Conservation (phyloP, 2,797 vertebrate species). For the Menidia menidia region DNA sequence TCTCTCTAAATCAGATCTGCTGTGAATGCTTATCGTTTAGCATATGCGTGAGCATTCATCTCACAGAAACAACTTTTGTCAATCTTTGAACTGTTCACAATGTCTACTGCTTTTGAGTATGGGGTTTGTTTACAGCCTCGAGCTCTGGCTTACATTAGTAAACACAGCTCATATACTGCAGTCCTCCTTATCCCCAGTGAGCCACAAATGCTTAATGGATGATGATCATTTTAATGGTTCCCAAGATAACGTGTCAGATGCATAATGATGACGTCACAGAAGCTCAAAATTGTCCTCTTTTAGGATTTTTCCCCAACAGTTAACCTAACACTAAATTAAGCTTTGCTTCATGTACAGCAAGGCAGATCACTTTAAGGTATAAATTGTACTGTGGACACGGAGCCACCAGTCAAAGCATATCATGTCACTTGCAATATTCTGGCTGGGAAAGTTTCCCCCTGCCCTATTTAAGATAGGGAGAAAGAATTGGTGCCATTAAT, state of each 20-base stretch:
- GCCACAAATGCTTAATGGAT: conserved; percentile 48
- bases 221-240: conserved; percentile 59
- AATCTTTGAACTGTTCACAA: conserved; percentile 16
- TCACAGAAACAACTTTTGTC: neutral
- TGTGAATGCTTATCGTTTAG: conserved; percentile 12
- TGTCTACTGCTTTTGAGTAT: conserved; percentile 32
- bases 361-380: conserved; percentile 18
- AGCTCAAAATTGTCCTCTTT: conserved; percentile 23
- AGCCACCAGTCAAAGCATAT: conserved; percentile 45
- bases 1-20: conserved; percentile 7
- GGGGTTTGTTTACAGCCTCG: conserved; percentile 41
- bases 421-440: conserved; percentile 46
- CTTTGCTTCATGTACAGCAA: conserved; percentile 32
- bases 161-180: conserved; percentile 40
- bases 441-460: conserved; percentile 60
- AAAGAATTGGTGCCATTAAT: conserved; percentile 57
- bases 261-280: conserved; percentile 31
- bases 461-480: conserved; percentile 66
- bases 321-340: conserved; percentile 25
- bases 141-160: conserved; percentile 46
- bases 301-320: conserved; percentile 35
- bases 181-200: conserved; percentile 12
- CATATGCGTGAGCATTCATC: neutral
- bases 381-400: conserved; percentile 31
- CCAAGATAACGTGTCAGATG: conserved; percentile 49